These are phyloP conservation scores for Pyralis farinalis DNA, from an alignment of 2,888 invertebrate species.

Conservation along the genomic window DNA sequence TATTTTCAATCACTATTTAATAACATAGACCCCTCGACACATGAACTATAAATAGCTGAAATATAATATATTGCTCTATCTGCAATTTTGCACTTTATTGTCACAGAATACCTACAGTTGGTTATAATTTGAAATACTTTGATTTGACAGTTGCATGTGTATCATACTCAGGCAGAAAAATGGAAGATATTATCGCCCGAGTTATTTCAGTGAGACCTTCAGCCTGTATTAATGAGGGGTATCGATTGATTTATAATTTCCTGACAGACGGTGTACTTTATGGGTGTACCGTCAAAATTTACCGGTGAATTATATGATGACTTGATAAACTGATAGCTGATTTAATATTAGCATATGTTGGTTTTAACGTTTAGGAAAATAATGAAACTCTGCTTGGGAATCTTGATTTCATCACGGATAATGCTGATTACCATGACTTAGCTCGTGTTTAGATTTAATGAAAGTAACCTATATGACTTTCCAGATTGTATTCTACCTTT, in stretches of 20 bases:
- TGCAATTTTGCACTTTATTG: not conserved
- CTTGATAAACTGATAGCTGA: conserved; percentile 1
- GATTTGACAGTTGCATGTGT: too few relatives aligned
- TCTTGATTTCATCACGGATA: too few relatives aligned
- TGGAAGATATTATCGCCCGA: not conserved
- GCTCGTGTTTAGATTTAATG: too few relatives aligned
- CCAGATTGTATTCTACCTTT: too few relatives aligned
- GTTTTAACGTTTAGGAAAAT: too few relatives aligned
- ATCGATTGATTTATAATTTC: conserved; percentile 16
- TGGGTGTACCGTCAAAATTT: not conserved
- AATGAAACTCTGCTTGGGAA: too few relatives aligned
- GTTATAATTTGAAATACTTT: not conserved
- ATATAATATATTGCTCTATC: too few relatives aligned
- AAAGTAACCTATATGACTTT: too few relatives aligned
- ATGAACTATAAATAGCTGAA: too few relatives aligned
- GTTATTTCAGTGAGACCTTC: conserved; percentile 11
- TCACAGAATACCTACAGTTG: not conserved
- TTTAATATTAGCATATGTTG: not conserved
- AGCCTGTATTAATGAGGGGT: conserved; percentile 6
- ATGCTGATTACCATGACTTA: too few relatives aligned
- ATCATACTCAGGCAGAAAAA: not conserved
- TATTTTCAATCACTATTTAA: too few relatives aligned
- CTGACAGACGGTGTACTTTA: conserved; percentile 7
- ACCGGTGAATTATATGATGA: not conserved
- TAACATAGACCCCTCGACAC: too few relatives aligned